These are phyloP conservation scores for Dynastes maya DNA, from an alignment of 2,888 invertebrate genomes.

Conservation along the genomic window DNA sequence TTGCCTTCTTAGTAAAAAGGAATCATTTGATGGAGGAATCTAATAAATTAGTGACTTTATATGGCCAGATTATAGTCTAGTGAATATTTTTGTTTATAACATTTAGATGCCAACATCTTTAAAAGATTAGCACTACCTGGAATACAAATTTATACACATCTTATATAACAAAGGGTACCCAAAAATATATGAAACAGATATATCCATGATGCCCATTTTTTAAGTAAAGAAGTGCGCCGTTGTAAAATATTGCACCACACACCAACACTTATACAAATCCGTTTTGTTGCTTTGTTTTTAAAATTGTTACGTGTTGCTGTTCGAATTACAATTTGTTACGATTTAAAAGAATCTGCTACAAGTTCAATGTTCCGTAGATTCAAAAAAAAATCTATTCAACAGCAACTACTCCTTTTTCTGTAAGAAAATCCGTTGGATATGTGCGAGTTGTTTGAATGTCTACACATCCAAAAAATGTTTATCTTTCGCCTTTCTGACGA, in stretches of 20 bases:
- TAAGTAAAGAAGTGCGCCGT: not conserved
- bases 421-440: slow-evolving; percentile 18
- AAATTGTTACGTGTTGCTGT: slow-evolving; percentile 35
- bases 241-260: slow-evolving; percentile 40
- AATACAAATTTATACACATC: too few species aligned
- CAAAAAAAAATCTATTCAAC: slow-evolving; percentile 13
- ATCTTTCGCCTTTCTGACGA: slow-evolving; percentile 20
- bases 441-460: slow-evolving; percentile 40
- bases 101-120: too few species aligned
- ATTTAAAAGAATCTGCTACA: not conserved
- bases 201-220: too few species aligned
- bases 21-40: too few species aligned
- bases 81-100: too few species aligned
- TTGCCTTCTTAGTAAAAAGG: too few species aligned
- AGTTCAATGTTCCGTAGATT: not conserved
- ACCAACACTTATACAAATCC: slow-evolving; percentile 24
- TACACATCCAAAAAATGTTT: slow-evolving; percentile 20
- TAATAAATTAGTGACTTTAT: too few species aligned
- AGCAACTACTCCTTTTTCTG: slow-evolving; percentile 37
- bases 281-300: slow-evolving; percentile 36
- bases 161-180: too few species aligned
- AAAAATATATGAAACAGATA: too few species aligned
- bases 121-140: too few species aligned
- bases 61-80: too few species aligned
- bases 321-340: slow-evolving; percentile 13